phyloP scores from a whole-genome alignment of 1,140 invertebrate species.

The Drosophila teissieri region DNA sequence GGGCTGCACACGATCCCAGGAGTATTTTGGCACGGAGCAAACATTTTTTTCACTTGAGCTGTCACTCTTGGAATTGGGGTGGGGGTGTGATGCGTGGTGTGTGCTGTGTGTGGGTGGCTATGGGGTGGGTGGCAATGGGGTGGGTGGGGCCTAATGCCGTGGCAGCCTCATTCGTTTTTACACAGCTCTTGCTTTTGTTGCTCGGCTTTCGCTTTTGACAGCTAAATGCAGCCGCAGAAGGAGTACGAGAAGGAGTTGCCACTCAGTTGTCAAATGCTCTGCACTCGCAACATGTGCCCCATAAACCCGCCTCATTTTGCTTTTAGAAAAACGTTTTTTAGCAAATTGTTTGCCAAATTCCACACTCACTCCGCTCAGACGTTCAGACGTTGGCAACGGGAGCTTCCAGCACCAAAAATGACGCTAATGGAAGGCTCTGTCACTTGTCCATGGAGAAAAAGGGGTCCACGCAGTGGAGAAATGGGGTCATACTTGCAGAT shows the following conservation, averaged over 20 bases:
- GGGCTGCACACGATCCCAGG: constrained; percentile 49
- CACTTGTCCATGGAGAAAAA: constrained; percentile 29
- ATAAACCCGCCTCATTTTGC: constrained; percentile 31
- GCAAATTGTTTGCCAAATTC: constrained; percentile 81
- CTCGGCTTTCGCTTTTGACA: constrained; percentile 73
- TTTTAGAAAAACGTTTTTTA: constrained; percentile 79
- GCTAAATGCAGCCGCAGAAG: constrained; percentile 71
- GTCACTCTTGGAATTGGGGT: constrained; percentile 53
- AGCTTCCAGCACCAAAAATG: constrained; percentile 55
- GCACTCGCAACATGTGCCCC: constrained; percentile 52
- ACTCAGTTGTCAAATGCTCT: constrained; percentile 75
- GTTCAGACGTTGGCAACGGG: constrained; percentile 41
- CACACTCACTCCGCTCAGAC: neutral
- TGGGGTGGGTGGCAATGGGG: constrained; percentile 25
- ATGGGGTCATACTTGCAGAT: neutral
- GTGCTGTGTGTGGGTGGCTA: constrained; percentile 54
- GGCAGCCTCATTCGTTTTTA: constrained; percentile 23
- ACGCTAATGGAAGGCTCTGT: constrained; percentile 80
- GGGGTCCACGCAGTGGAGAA: neutral
- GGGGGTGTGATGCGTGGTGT: constrained; percentile 4
- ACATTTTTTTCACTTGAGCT: constrained; percentile 67
- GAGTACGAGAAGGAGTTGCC: constrained; percentile 45
- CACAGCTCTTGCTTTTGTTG: constrained; percentile 40
- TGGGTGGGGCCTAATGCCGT: constrained; percentile 33
- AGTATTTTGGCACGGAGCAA: constrained; percentile 72